Base-by-base conservation (phyloP, 1,140 invertebrate genomes). In the Zaprionus africanus region DNA sequence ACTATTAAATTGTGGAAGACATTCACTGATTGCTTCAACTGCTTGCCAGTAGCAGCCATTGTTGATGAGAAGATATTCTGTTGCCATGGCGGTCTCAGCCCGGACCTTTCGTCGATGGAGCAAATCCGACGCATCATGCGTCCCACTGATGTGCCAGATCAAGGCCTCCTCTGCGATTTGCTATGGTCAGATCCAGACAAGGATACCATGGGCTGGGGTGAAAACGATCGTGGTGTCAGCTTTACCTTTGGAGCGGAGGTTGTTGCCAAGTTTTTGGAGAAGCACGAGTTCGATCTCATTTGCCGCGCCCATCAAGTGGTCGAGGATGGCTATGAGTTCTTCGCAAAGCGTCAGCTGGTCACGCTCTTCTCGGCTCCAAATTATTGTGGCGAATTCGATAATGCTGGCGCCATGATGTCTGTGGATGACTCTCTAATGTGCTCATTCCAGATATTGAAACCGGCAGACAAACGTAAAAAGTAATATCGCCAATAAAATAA, bases 341-440 rank as follows among this genome's bases (percentile, higher is more conserved):
- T 99, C 92, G 98, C 98, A 1, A 99, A 99, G 94, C 94, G 98
- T 82, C 98, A 99, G 91, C 94, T 99, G 72, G 99, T 99, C 19
- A 99, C 99, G 9, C 94, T 99, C 22, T 99, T 99, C 92, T 97
- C 96, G 7, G 97, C 99, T 41, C 99, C 99, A 22, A 99, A 99
- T 94, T 99, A 99, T 93, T 99, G 99, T 94, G 95, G 95, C 60
- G 99, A 99, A 94, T 99, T 99, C 93, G 99, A 99, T 93, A 99
- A 99, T 93, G 99, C 99, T 63, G 94, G 94, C 73, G 99, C 98
- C 64, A 99, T 99, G 97, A 99, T 99, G 99, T 99, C 98, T 78
- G 99, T 99, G 59, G 99, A 99, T 94, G 99, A 99, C 92, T 99
- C 98, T 56, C 95, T 99, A 22, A 99, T 99, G 99, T 99, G 99